Evolutionary conservation across 2,888 invertebrate species (phyloP), one percentile per base, ranked within the genome.

Genomic region (Hypomecis atomaria): DNA sequence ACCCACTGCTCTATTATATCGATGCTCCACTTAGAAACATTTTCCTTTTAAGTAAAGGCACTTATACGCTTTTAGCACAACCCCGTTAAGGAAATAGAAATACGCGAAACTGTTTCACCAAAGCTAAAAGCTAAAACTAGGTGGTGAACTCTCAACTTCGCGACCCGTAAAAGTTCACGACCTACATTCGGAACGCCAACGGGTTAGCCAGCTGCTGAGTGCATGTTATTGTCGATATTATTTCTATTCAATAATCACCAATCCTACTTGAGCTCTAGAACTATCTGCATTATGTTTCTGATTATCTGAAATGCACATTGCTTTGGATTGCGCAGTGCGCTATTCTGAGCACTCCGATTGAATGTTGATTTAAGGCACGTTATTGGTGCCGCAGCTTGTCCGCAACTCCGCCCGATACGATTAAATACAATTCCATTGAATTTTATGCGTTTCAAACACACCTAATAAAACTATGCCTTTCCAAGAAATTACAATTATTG

Each of bases 301-400:
- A 42, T 49, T 65, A 50, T 43, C 54, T 43, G 36, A 55, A 50
- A 48, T 58, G 64, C 61, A 61, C 53, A 65, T 61, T 69, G 70
- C 66, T 59, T 52, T 57, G 43, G 53, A 59, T 67, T 65, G 66
- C 67, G 67, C 62, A 69, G 66, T 71, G 71, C 69, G 74, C 67
- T 87, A 87, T 86, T 87, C 77, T 73, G 70, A 74, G 83, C 77
- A 77, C 72, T 54, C 50, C 40, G 52, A 59, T 59, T 59, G 55
- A 83, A 78, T 77, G 75, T 80, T 84, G 87, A 88, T 88, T 88
- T 86, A 54, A 43, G n/a, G 23, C 37, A 58, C 53, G 10, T 52
- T 50, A 50, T 13, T 11, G 34, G 11, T 50, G 11, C 49, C 8
- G 23, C 23, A 57, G 40, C 49, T 49, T 37, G 33, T 49, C 45